Conservation (phyloP, 2,113 vertebrate species). For the Hipposideros armiger region DNA sequence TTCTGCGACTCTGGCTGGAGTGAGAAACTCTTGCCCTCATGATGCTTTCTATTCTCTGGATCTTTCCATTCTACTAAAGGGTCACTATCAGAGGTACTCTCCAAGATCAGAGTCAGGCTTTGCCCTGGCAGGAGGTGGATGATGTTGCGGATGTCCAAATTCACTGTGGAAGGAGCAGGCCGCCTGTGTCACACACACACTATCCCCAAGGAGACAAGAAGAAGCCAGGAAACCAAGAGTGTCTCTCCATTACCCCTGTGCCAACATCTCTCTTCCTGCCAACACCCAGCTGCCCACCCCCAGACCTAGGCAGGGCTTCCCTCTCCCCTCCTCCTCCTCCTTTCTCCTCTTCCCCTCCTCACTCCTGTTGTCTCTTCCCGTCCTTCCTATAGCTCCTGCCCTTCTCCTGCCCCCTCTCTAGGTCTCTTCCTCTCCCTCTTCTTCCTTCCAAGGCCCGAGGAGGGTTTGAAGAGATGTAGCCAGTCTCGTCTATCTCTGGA, state of each 20-base stretch:
- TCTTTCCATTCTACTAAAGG: not conserved
- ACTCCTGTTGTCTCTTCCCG: rapidly evolving
- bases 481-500: not conserved
- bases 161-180: constrained; percentile 75
- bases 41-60: not conserved
- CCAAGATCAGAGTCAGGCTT: constrained; percentile 71
- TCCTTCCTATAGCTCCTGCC: not conserved
- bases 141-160: not conserved
- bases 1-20: constrained; percentile 49
- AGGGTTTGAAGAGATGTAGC: not conserved
- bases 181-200: not conserved
- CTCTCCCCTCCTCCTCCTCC: not conserved
- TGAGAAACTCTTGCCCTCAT: rapidly evolving
- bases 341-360: not conserved
- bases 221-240: not conserved
- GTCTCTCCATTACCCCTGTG: not conserved
- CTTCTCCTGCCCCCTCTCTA: not conserved
- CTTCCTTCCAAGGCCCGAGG: not conserved
- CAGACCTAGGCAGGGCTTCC: not conserved
- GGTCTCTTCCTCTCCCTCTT: not conserved
- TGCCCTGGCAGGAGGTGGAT: constrained; percentile 70
- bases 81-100: not conserved
- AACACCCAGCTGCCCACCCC: not conserved
- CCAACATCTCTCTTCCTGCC: not conserved
- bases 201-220: not conserved